Percentiles rank a stretch among this genome's conserved stretches.
Evolutionary conservation across 2,888 invertebrate species (phyloP).

Genomic region (Brachyopa scutellaris): DNA sequence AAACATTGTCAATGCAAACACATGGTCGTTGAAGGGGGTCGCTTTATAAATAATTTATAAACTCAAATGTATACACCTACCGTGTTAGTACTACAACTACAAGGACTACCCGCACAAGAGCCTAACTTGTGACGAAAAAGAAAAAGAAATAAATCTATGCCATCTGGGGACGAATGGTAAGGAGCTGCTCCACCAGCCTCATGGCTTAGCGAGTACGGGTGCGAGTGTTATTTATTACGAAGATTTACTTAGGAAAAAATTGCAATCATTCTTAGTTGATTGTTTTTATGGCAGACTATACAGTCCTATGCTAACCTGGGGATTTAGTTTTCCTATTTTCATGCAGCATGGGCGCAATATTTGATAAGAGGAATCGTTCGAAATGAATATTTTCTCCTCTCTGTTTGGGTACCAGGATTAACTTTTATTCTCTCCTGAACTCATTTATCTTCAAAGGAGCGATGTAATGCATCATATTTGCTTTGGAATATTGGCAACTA

Average conservation of each 20-base stretch:
- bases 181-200: neutral
- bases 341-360: conserved; percentile 21
- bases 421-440: conserved; percentile 11
- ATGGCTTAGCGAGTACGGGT: conserved; percentile 27
- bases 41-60: conserved; percentile 48
- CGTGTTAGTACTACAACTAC: neutral
- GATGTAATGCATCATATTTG: neutral
- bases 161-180: neutral
- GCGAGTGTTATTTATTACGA: conserved; percentile 40
- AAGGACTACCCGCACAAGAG: neutral
- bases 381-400: conserved; percentile 12
- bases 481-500: neutral
- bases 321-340: conserved; percentile 18
- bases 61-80: conserved; percentile 18
- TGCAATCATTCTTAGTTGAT: conserved; percentile 45
- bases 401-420: conserved; percentile 20
- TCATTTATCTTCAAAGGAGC: conserved; percentile 5
- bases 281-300: conserved; percentile 39
- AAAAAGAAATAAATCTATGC: neutral
- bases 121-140: conserved; percentile 9
- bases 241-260: conserved; percentile 29
- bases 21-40: conserved; percentile 31
- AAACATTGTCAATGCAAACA: conserved; percentile 16
- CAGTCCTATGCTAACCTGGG: conserved; percentile 2
- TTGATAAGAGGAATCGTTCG: conserved; percentile 31